Base-by-base conservation (phyloP, 2,797 vertebrate species). In the Artibeus lituratus region DNA sequence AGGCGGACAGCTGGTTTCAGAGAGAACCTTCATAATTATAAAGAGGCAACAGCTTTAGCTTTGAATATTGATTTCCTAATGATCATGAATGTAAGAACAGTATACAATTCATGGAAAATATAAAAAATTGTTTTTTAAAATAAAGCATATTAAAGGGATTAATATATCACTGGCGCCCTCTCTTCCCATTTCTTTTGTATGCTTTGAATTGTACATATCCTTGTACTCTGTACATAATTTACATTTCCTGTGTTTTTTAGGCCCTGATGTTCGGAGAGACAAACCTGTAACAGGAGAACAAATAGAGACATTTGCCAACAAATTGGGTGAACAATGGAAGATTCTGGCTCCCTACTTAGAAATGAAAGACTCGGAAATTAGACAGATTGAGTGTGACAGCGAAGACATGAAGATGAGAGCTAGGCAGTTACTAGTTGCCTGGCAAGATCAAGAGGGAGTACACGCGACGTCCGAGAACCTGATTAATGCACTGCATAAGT, bases 361-460 rank as follows among this genome's bases (percentile, higher is more conserved):
- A 96, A 99, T 99, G 99, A 99, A 99, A 97, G 99, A 99, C 0
- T 98, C 99, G 0, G 99, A 99, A 89, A 98, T 99, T 90, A 98
- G 99, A 29, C 99, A 99, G 98, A 99, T 99, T 0, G 99, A 99
- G 97, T 98, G 98, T 0, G 99, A 99, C 95, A 99, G 99, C 0
- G 99, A 99, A 94, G 99, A 99, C 1, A 92, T 99, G 32, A 99
- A 99, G 94, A 99, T 99, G 98, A 99, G 99, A 97, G 99, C 99
- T 0, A 99, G 99, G 97, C 99, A 99, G 98, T 98, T 99, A 97
- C 99, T 99, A 29, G 99, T 99, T 5, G 99, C 99, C 94, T 99
- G 99, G 99, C 99, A 99, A 98, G 99, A 99, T 93, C 98, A 99
- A 92, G 99, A 99, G 97, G 99, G 99, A 0, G 10, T 98, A 0